Conservation (phyloP, 2,797 vertebrate species). For the Phataginus tricuspis region DNA sequence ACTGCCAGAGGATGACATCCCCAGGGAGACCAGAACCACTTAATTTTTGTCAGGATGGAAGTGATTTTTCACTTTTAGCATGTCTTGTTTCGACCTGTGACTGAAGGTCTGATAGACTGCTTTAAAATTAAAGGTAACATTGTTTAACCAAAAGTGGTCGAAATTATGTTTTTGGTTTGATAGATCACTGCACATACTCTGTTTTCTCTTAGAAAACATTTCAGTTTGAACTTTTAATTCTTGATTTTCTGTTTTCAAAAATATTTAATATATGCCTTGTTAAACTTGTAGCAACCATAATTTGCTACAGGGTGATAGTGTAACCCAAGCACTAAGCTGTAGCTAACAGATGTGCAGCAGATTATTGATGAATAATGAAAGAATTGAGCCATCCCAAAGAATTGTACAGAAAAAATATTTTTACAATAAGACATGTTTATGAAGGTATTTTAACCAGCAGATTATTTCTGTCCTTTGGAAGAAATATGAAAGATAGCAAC, state of each 20-base stretch:
- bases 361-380: neutral
- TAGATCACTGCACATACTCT: neutral
- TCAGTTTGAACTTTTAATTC: neutral
- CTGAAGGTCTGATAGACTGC: neutral
- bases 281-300: neutral
- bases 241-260: constrained; percentile 10
- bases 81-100: neutral
- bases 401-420: neutral
- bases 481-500: neutral
- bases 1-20: neutral
- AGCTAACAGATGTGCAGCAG: neutral
- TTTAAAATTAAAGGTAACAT: constrained; percentile 49
- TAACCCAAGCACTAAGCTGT: neutral
- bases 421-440: neutral
- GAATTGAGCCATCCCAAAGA: constrained; percentile 25
- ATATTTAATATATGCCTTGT: neutral
- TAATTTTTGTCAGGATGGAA: constrained; percentile 69
- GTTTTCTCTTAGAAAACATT: neutral
- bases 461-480: constrained; percentile 11
- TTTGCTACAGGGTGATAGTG: neutral
- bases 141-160: constrained; percentile 19
- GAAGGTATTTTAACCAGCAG: constrained; percentile 36
- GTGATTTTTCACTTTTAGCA: constrained; percentile 36
- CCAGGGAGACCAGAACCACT: constrained; percentile 10
- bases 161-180: constrained; percentile 33